Evolutionary conservation across 2,113 vertebrate species (phyloP), one percentile per base, ranked within the genome.

Genomic region (Poeciliopsis prolifica): DNA sequence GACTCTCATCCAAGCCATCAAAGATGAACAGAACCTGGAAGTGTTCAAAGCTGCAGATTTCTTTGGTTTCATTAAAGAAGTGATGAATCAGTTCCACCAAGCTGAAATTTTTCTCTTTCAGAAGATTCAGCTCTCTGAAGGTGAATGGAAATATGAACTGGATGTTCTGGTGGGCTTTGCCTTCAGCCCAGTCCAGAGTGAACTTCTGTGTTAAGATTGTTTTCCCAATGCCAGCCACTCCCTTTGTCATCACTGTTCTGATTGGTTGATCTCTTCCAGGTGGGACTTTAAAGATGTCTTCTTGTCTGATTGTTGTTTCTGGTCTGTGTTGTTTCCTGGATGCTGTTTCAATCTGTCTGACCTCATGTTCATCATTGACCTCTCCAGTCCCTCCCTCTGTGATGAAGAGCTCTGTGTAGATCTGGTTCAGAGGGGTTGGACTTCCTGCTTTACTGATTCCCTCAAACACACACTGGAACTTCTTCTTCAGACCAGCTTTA

Each of bases 371-470:
- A 1, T 42, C 8, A 29, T 73, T 82, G 66, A 77, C 75, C 33
- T 44, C 72, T 65, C 12, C 66, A 66, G 61, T 42, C 26, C 74
- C 85, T 51, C 67, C 70, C 11, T 86, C 83, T 78, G 82, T 90
- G 78, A 91, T 85, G 75, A 75, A 77, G 68, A 87, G 73, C 66
- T 89, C 85, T 72, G 85, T 85, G 82, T 85, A 85, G 64, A 89
- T 76, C 67, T 79, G n/a, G 15, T 82, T 77, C 19, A 89, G 75
- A 29, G 30, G 60, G 51, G 65, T 78, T 24, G 31, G 15, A 17
- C 60, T 72, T 62, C 68, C 77, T 58, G 64, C 40, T 62, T 51
- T 51, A 22, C 4, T 1, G 2, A 51, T 51, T 1, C 48, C 48
- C 48, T 51, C 48, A 51, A 24, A 51, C 4, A 51, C 48, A 51